Conservation (phyloP, 2,113 vertebrate genomes). For the Agelaius tricolor region DNA sequence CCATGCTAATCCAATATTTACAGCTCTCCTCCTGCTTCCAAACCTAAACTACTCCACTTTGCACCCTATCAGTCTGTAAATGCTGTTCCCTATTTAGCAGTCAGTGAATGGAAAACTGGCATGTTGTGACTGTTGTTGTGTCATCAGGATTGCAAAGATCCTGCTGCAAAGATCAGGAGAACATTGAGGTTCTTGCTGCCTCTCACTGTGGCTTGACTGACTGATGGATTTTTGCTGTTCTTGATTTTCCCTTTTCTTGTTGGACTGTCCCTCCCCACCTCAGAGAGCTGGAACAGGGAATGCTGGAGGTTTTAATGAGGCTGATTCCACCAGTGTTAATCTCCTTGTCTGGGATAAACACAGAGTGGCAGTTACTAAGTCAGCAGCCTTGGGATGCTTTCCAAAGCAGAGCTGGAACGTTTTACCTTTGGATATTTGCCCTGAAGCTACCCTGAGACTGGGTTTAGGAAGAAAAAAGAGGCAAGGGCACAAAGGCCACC, state of each 20-base stretch:
- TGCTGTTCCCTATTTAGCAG: not conserved
- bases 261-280: not conserved
- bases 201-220: not conserved
- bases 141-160: not conserved
- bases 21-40: not conserved
- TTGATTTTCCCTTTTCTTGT: not conserved
- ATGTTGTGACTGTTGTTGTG: not conserved
- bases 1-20: accelerated
- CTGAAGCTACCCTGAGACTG: not conserved
- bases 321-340: not conserved
- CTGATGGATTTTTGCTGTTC: not conserved
- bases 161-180: not conserved
- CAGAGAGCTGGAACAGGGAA: not conserved
- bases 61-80: accelerated
- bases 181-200: not conserved
- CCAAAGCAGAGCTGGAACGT: not conserved
- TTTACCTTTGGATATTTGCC: not conserved
- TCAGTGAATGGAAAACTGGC: not conserved
- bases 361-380: accelerated
- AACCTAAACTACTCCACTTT: not conserved
- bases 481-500: not conserved
- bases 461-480: not conserved
- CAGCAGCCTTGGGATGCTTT: not conserved
- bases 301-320: not conserved
- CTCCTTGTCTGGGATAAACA: not conserved